A percentile compares a stretch with the other conserved stretches of the same genome.
Evolutionary conservation across 2,113 vertebrate species (phyloP).

Genomic region (Pelecanus crispus): DNA sequence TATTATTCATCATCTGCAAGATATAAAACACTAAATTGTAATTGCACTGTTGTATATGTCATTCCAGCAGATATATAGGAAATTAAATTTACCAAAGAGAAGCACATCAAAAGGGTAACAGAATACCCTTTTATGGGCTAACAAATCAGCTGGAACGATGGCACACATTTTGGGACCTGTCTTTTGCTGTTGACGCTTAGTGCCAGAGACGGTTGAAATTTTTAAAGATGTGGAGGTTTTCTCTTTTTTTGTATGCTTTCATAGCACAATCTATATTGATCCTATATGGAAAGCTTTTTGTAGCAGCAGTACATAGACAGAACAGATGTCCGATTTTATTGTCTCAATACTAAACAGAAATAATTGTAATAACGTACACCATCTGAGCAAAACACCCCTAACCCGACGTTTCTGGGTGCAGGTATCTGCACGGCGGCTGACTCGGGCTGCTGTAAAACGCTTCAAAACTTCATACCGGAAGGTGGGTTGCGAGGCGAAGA

Average conservation of each 20-base stretch:
- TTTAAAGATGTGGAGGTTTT: not conserved
- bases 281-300: not conserved
- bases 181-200: not conserved
- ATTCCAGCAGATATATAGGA: not conserved
- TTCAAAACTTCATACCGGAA: no score
- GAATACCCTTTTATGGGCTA: not conserved
- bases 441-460: not conserved
- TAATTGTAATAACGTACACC: not conserved
- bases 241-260: not conserved
- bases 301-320: not conserved
- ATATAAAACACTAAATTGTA: not conserved
- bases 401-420: fast-evolving
- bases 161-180: not conserved
- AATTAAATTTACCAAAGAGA: not conserved
- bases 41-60: not conserved
- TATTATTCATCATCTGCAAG: not conserved
- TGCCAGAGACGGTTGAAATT: not conserved
- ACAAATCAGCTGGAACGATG: not conserved
- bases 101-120: not conserved
- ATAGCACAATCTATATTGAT: not conserved
- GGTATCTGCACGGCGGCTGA: not conserved
- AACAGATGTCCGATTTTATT: not conserved
- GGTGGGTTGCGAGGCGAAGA: not conserved
- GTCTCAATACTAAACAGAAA: not conserved
- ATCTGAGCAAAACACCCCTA: not conserved